Evolutionary conservation across 2,888 invertebrate species (phyloP), one percentile per base, ranked within the genome.

Genomic region (Drosophila suboccidentalis): DNA sequence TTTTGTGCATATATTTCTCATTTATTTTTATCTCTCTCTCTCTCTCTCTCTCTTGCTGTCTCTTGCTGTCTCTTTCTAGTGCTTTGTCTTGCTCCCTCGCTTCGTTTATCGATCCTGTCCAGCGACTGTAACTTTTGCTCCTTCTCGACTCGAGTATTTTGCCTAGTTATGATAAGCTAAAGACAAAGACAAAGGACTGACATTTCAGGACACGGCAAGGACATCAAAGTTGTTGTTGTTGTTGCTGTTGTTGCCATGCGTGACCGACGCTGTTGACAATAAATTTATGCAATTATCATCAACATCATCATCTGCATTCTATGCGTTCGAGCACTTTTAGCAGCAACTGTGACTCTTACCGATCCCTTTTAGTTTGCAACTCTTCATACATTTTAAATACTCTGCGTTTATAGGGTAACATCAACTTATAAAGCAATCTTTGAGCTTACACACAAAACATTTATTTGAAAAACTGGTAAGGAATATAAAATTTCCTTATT

Each of bases 201-300:
- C 29, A 8, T 29, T 29, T 17, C 43, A 36, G 53, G 43, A 44
- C 58, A 8, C 49, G 26, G 44, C 74, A 73, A 67, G 74, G 74
- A 79, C 66, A 55, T 63, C 53, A 10, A 43, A 29, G 19, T 17
- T 8, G 19, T 29, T 50, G 57, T 19, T 63, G 51, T 55, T 15
- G 43, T 22, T 44, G 41, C 26, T 58, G 29, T 53, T 73, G 72
- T 72, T 79, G 69, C 72, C 80, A 73, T 74, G 87, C 82, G 85
- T 83, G 85, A 87, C 82, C 68, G 53, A 51, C 65, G 58, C 69
- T 70, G 73, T 81, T 84, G 76, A 81, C 82, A 81, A 84, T 87
- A 87, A 84, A 81, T 79, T 76, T 76, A 71, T 79, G 77, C 71
- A 74, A 74, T 79, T 81, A 73, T 51, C 63, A 65, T 51, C 44